Conservation (phyloP, 2,113 vertebrate genomes). For the Willisornis vidua region DNA sequence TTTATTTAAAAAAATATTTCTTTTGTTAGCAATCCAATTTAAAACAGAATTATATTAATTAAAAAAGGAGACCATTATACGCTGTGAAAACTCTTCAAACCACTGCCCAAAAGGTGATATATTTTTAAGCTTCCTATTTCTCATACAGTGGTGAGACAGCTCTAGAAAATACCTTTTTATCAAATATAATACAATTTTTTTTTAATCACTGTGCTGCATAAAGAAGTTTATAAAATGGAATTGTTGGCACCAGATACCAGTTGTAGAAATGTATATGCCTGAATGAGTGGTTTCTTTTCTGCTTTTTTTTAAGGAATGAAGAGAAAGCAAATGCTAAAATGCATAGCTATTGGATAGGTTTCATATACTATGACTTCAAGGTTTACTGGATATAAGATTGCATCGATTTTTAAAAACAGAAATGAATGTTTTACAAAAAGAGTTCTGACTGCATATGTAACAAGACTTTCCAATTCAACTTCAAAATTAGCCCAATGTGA, state of each 20-base stretch:
- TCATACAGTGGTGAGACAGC: not conserved
- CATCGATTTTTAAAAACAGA: conserved; percentile 14
- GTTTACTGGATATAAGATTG: not conserved
- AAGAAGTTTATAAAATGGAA: not conserved
- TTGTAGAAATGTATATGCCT: not conserved
- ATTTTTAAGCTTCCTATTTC: not conserved
- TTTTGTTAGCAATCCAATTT: not conserved
- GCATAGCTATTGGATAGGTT: not conserved
- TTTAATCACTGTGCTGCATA: not conserved
- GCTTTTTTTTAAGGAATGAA: not conserved
- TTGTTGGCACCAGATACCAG: not conserved
- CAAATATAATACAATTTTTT: not conserved
- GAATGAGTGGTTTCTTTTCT: not conserved
- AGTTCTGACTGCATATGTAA: not conserved
- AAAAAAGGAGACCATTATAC: not conserved
- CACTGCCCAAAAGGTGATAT: not conserved
- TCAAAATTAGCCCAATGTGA: not conserved
- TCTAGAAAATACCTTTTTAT: conserved; percentile 12
- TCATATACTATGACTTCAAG: not conserved
- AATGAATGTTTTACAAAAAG: not conserved
- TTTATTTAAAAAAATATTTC: not conserved
- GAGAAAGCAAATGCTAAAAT: not conserved
- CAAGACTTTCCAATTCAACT: not conserved
- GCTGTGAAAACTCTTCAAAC: not conserved
- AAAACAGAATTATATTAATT: not conserved